Base-by-base conservation (phyloP, 2,113 vertebrate genomes). In the Copsychus sechellarum region DNA sequence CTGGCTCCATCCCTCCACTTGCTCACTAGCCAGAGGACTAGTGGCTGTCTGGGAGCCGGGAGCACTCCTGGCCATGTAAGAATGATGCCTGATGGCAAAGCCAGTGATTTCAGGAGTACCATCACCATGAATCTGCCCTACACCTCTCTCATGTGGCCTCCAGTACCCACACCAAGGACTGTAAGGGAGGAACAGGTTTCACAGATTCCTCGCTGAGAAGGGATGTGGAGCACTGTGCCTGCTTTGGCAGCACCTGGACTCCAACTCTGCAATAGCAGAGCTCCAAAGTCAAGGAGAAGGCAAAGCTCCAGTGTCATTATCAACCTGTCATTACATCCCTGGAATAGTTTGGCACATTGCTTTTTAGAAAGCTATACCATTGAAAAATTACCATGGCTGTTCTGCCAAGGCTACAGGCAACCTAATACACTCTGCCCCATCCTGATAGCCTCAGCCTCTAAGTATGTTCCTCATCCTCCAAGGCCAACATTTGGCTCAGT, bases 351-450 rank as follows among this genome's bases (percentile, higher is more conserved):
- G 70, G 76, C 70, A 86, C 58, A 77, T 40, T 21, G 31, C 67
- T 71, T 40, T 43, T 81, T 40, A 83, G 80, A 94, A 94, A 92
- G 47, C 38, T 38, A 58, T 6, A 8, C 15, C 80, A 34, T 6
- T 91, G 57, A 81, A 92, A 87, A 95, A 85, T 90, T 53, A 72
- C 22, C 65, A 69, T 1, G 12, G 58, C 82, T 50, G 89, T 21
- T 24, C 61, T 87, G 86, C 81, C 66, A 91, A 92, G 36, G 89
- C 74, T 66, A 72, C 69, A 80, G 66, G 81, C 81, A 91, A 95
- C 60, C 42, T 90, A 91, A 89, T 80, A 87, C 34, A 79, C 33
- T 71, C 70, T 95, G 81, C 57, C 70, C 86, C 12, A 28, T 92
- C 42, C 58, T 82, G 81, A 91, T 77, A 95, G 74, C 70, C 86